phyloP scores from a whole-genome alignment of 2,113 vertebrate species.

The Gallinago jamesoni region DNA sequence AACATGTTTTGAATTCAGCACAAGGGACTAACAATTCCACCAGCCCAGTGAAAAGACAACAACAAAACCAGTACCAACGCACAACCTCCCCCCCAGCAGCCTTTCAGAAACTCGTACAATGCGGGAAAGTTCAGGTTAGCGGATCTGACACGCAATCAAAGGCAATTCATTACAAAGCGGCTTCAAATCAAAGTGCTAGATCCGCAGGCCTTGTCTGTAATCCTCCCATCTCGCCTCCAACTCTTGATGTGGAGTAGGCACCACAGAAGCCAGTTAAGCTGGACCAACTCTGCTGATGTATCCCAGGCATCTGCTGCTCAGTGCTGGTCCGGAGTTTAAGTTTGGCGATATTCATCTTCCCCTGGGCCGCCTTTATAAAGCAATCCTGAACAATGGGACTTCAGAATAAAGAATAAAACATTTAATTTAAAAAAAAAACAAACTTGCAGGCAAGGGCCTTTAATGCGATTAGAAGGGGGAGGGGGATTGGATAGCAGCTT shows the following conservation, averaged over 20 bases:
- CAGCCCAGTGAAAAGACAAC: background rate
- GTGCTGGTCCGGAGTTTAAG: slow-evolving; percentile 26
- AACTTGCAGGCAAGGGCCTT: slow-evolving; percentile 53
- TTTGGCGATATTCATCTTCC: slow-evolving; percentile 58
- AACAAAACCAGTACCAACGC: background rate
- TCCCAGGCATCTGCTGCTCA: slow-evolving; percentile 52
- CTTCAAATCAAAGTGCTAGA: slow-evolving; percentile 26
- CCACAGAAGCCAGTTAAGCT: slow-evolving; percentile 10
- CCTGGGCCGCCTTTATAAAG: slow-evolving; percentile 45
- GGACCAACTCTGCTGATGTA: background rate
- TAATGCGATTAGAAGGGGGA: slow-evolving; percentile 51
- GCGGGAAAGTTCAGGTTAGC: background rate
- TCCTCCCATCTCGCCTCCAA: slow-evolving; percentile 26
- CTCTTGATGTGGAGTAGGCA: slow-evolving; percentile 9
- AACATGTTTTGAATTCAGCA: background rate
- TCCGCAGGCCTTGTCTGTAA: background rate
- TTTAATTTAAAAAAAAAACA: background rate
- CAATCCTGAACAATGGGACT: slow-evolving; percentile 68
- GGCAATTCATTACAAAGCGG: slow-evolving; percentile 55
- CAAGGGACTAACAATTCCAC: background rate
- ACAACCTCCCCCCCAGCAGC: background rate
- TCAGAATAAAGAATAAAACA: slow-evolving; percentile 60
- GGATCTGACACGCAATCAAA: slow-evolving; percentile 41
- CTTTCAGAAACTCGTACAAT: background rate
- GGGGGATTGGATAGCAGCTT: slow-evolving; percentile 45